Conservation (phyloP, 2,113 vertebrate genomes). For the Nymphicus hollandicus region DNA sequence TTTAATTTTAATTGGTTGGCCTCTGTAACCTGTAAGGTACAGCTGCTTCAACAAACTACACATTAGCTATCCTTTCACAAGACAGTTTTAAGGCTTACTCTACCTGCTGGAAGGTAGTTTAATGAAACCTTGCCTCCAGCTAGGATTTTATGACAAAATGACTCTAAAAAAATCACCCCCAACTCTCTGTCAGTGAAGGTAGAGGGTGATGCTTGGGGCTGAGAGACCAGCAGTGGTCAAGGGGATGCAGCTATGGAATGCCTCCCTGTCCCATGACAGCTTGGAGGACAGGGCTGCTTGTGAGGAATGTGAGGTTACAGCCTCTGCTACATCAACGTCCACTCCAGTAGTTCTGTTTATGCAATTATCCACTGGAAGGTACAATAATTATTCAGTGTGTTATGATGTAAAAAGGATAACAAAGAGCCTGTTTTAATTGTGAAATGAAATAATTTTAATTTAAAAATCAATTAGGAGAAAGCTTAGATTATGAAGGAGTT, state of each 20-base stretch:
- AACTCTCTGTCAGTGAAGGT: neutral
- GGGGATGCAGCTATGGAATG: neutral
- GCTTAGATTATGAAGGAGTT: neutral
- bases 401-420: neutral
- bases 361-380: neutral
- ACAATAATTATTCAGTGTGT: neutral
- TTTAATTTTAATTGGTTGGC: neutral
- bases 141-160: neutral
- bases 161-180: neutral
- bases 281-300: neutral
- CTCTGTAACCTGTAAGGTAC: neutral
- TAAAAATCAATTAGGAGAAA: neutral
- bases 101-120: neutral
- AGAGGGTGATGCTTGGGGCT: neutral
- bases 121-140: neutral
- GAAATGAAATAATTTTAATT: neutral
- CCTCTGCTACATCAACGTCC: accelerated
- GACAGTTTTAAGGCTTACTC: neutral
- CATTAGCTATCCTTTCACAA: neutral
- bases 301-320: neutral
- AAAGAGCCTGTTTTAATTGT: neutral
- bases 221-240: neutral
- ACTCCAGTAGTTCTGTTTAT: neutral
- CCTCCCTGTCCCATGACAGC: neutral
- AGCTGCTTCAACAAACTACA: neutral